phyloP scores from a whole-genome alignment of 2,113 vertebrate genomes.

The Callopanchax toddi region DNA sequence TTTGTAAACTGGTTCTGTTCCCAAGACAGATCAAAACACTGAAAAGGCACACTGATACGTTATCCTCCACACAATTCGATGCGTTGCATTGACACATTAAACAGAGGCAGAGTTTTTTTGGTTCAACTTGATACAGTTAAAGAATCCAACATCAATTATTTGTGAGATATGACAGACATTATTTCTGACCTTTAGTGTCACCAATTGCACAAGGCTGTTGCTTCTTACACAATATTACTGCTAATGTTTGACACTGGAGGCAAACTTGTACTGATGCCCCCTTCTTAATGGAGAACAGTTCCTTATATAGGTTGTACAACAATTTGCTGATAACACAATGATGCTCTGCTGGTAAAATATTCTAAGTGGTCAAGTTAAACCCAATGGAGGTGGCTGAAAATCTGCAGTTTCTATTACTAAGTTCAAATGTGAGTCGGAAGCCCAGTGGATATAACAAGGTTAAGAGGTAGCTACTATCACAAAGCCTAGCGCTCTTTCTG shows the following conservation, averaged over 20 bases:
- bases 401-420: constrained; percentile 48
- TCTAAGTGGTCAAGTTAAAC: constrained; percentile 47
- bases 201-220: neutral
- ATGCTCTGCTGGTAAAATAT: constrained; percentile 54
- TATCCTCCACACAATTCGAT: neutral
- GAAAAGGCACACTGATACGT: constrained; percentile 19
- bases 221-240: neutral
- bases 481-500: constrained; percentile 51
- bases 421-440: constrained; percentile 35
- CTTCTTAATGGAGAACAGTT: neutral
- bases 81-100: constrained; percentile 9
- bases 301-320: constrained; percentile 9
- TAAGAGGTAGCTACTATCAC: constrained; percentile 68
- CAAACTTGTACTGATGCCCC: neutral
- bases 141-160: constrained; percentile 1
- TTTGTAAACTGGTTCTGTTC: constrained; percentile 10
- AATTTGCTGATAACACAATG: constrained; percentile 25
- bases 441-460: constrained; percentile 64
- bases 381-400: constrained; percentile 23
- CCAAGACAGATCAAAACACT: constrained; percentile 31
- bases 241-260: constrained; percentile 1
- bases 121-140: constrained; percentile 1
- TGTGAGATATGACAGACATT: constrained; percentile 1
- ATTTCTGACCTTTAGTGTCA: neutral
- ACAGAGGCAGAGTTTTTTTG: constrained; percentile 3